phyloP scores from a whole-genome alignment of 1,140 invertebrate genomes.

The Cataglyphis hispanica region DNA sequence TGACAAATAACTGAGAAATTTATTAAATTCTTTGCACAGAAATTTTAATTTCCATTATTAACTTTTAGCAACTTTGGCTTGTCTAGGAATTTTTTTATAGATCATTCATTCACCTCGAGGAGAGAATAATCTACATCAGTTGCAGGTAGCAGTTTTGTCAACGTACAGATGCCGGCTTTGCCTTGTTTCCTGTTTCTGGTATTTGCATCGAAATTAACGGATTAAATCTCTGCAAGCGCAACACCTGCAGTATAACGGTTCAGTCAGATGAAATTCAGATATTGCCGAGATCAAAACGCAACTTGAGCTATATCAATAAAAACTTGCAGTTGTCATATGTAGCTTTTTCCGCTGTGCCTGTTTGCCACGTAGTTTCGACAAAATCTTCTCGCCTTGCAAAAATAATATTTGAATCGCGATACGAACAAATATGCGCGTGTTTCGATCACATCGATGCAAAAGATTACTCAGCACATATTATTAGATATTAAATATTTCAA shows the following conservation, averaged over 20 bases:
- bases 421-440: background rate
- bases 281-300: background rate
- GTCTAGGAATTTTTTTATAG: background rate
- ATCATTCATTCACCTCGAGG: slow-evolving; percentile 27
- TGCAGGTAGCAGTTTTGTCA: background rate
- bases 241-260: slow-evolving; percentile 33
- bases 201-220: slow-evolving; percentile 67
- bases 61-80: slow-evolving; percentile 17
- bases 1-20: slow-evolving; percentile 15
- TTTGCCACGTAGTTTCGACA: background rate
- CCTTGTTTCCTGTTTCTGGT: slow-evolving; percentile 21
- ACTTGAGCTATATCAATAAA: background rate
- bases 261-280: slow-evolving; percentile 31
- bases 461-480: background rate
- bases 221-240: slow-evolving; percentile 55
- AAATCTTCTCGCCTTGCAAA: background rate
- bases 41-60: slow-evolving; percentile 47
- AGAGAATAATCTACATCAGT: slow-evolving; percentile 16
- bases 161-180: slow-evolving; percentile 4
- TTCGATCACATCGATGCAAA: background rate
- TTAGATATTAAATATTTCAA: background rate
- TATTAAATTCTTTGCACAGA: slow-evolving; percentile 5
- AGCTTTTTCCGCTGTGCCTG: background rate
- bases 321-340: background rate
- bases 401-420: background rate